A percentile compares a stretch with the other conserved stretches of the same genome.
Evolutionary conservation across 2,797 vertebrate genomes (phyloP).

Genomic region (Mastacembelus armatus): DNA sequence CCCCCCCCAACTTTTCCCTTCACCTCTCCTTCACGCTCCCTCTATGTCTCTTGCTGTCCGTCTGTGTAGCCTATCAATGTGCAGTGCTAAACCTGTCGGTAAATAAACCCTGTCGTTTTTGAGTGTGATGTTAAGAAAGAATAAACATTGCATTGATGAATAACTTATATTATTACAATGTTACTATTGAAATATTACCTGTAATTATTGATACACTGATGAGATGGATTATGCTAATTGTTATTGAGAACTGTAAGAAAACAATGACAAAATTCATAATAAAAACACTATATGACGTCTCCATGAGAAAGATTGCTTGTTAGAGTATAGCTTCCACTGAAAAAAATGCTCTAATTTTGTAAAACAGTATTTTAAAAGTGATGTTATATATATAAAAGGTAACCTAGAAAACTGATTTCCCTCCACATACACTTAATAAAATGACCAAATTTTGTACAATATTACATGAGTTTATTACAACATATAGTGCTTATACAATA

Average conservation of each 20-base stretch:
- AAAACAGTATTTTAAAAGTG: too few relatives aligned
- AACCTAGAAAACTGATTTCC: too few relatives aligned
- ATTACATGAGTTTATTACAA: too few relatives aligned
- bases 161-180: constrained; percentile 85
- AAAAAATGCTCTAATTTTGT: neutral
- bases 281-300: constrained; percentile 86
- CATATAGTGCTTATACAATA: too few relatives aligned
- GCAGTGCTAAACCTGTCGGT: constrained; percentile 88
- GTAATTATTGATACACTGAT: constrained; percentile 83
- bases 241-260: constrained; percentile 84
- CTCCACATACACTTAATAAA: too few relatives aligned
- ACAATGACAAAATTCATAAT: constrained; percentile 87
- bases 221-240: constrained; percentile 83
- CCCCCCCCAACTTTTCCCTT: constrained; percentile 37
- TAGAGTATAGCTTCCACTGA: neutral
- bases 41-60: constrained; percentile 85
- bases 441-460: too few relatives aligned
- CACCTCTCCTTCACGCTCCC: constrained; percentile 61
- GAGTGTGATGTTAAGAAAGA: constrained; percentile 87
- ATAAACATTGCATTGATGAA: constrained; percentile 85
- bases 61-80: constrained; percentile 87
- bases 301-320: constrained; percentile 55
- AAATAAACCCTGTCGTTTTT: constrained; percentile 88
- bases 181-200: constrained; percentile 82
- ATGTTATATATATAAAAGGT: too few relatives aligned